Evolutionary conservation across 1,140 invertebrate species (phyloP), one percentile per base, ranked within the genome.

Genomic region (Metaphire vulgaris): DNA sequence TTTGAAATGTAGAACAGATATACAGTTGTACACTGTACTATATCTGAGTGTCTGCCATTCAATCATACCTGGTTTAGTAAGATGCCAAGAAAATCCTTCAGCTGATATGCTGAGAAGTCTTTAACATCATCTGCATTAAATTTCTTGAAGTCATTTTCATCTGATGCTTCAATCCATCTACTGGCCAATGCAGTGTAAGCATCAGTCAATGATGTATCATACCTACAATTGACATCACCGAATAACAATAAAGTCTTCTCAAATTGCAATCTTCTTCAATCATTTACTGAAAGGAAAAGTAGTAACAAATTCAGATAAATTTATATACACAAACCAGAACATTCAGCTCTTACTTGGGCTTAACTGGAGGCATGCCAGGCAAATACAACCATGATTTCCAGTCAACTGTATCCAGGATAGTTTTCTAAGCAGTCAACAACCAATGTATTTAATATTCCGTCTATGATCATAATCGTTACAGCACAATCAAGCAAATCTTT

Each of bases 311-410:
- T n/a, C n/a, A n/a, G n/a, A n/a, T n/a, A n/a, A n/a, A n/a, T n/a
- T n/a, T n/a, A n/a, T n/a, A n/a, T n/a, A n/a, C n/a, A n/a, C n/a
- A n/a, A n/a, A n/a, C n/a, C n/a, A n/a, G n/a, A n/a, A n/a, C n/a
- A n/a, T n/a, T n/a, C n/a, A n/a, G n/a, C n/a, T n/a, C 88, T 86
- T 90, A 97, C 89, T 90, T 86, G 21, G 93, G 93, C 84, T 93
- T 92, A 67, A 92, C 85, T 1, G 91, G 91, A 0, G 95, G 95
- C 92, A 96, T 93, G 71, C 95, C 95, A 73, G 91, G 89, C 28
- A 87, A 88, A 81, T 91, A 87, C 1, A 97, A 87, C 95, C 96
- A 98, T 0, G 88, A 82, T 33, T 95, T 85, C 94, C 95, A 97
- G 82, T 97, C 92, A 2, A 98, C 87, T 12, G 79, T 79, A 33